A percentile compares a stretch with the other conserved stretches of the same genome.
These are phyloP conservation scores for Selenia dentaria DNA, from an alignment of 2,888 invertebrate species.

Conservation along the genomic window DNA sequence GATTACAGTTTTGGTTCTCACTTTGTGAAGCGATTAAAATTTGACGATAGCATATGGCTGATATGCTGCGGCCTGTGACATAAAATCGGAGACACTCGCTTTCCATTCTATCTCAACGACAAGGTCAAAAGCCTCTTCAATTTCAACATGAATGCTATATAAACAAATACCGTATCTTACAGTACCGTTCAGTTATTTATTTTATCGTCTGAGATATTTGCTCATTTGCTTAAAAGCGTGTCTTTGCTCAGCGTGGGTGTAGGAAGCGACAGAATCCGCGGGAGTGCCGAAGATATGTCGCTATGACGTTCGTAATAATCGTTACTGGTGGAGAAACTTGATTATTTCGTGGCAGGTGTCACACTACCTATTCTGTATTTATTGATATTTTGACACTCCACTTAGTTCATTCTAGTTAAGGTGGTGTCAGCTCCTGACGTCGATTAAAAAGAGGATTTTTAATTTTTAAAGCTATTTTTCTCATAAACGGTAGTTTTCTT, in stretches of 20 bases:
- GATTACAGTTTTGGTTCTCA: too few relatives aligned
- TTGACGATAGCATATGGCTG: too few relatives aligned
- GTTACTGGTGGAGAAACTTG: constrained; percentile 5
- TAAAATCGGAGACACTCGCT: too few relatives aligned
- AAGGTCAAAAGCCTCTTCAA: constrained; percentile 3
- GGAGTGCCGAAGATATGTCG: constrained; percentile 15
- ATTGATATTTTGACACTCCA: too few relatives aligned
- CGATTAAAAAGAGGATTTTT: too few relatives aligned
- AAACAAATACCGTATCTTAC: not conserved
- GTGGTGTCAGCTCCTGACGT: too few relatives aligned
- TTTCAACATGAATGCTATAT: not conserved
- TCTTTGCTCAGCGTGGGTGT: constrained; percentile 12
- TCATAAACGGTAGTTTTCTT: too few relatives aligned
- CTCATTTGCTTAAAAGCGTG: constrained; percentile 25
- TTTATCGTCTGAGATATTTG: constrained; percentile 17
- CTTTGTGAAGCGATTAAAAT: too few relatives aligned
- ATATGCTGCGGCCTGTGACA: too few relatives aligned
- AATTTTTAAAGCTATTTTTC: too few relatives aligned
- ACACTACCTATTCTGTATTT: not conserved
- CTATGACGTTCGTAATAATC: not conserved
- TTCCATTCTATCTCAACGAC: constrained; percentile 1
- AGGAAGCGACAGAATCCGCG: constrained; percentile 7
- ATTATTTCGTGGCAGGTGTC: constrained; percentile 20
- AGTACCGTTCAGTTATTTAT: constrained; percentile 12
- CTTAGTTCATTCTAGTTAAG: too few relatives aligned